Percentiles rank a stretch among this genome's conserved stretches.
These are phyloP conservation scores for Caenorhabditis latens DNA, from an alignment of 1,140 invertebrate species.

Conservation along the genomic window DNA sequence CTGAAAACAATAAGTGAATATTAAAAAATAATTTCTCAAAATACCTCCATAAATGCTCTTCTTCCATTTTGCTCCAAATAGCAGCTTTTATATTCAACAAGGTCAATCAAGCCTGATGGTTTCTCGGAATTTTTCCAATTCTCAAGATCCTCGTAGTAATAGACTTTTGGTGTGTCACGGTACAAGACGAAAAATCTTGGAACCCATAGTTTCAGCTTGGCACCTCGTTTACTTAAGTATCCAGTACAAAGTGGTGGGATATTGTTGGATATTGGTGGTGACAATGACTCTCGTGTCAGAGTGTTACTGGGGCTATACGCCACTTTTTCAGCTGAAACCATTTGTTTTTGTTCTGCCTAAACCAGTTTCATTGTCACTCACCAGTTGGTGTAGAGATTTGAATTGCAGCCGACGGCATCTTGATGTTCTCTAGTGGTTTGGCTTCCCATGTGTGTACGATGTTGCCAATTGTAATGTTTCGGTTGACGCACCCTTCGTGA, in stretches of 20 bases:
- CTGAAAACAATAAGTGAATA: not conserved
- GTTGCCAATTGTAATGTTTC: constrained; percentile 11
- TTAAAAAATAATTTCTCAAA: not conserved
- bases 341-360: not conserved
- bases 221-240: constrained; percentile 47
- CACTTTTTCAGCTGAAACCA: constrained; percentile 24
- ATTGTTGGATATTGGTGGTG: not conserved
- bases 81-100: constrained; percentile 20
- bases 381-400: constrained; percentile 11
- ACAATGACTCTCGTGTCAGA: constrained; percentile 18
- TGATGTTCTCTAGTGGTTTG: constrained; percentile 18
- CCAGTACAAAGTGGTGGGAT: constrained; percentile 19
- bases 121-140: constrained; percentile 23
- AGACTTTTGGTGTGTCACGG: constrained; percentile 17
- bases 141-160: constrained; percentile 27
- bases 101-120: constrained; percentile 11
- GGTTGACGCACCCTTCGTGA: constrained; percentile 22
- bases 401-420: constrained; percentile 9
- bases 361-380: not conserved
- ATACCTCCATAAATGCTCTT: constrained; percentile 21
- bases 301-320: not conserved
- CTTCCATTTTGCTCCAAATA: constrained; percentile 2
- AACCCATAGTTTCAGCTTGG: constrained; percentile 31
- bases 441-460: constrained; percentile 12
- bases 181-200: constrained; percentile 37